These are phyloP conservation scores for Tetragnatha montana DNA, from an alignment of 2,888 invertebrate species.

Conservation along the genomic window DNA sequence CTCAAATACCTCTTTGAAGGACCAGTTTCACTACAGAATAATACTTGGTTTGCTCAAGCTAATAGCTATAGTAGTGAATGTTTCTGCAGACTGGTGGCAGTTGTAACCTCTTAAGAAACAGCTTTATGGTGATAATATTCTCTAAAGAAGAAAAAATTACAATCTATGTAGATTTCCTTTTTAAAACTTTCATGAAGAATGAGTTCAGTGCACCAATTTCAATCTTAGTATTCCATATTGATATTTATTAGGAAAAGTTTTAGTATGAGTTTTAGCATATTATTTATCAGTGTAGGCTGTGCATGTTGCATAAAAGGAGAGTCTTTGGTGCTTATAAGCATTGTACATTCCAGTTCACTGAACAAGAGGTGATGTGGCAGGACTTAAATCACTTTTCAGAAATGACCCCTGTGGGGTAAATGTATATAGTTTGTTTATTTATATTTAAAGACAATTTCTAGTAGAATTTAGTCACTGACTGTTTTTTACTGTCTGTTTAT, in stretches of 20 bases:
- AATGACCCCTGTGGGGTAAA: constrained; percentile 67
- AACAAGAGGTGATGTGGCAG: constrained; percentile 45
- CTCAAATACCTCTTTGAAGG: too few species aligned
- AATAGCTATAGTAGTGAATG: too few species aligned
- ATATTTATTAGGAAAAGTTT: constrained; percentile 21
- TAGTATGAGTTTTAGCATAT: constrained; percentile 14
- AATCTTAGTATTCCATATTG: constrained; percentile 4
- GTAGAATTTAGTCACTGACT: constrained; percentile 68
- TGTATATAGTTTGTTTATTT: constrained; percentile 67
- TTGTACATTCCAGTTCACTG: constrained; percentile 63
- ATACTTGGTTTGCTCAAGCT: too few species aligned
- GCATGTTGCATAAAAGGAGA: constrained; percentile 29
- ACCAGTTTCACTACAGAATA: too few species aligned
- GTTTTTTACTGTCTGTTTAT: constrained; percentile 71
- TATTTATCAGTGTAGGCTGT: constrained; percentile 24
- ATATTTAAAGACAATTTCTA: constrained; percentile 68
- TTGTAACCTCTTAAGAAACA: too few species aligned
- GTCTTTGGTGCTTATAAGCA: constrained; percentile 61
- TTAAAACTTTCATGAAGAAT: not conserved
- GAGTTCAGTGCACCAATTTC: not conserved
- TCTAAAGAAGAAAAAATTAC: too few species aligned
- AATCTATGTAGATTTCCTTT: not conserved
- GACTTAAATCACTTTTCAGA: constrained; percentile 55
- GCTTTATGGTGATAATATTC: too few species aligned
- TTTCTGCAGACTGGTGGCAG: too few species aligned